Base-by-base conservation (phyloP, 1,140 invertebrate species). In the Drosophila arizonae region DNA sequence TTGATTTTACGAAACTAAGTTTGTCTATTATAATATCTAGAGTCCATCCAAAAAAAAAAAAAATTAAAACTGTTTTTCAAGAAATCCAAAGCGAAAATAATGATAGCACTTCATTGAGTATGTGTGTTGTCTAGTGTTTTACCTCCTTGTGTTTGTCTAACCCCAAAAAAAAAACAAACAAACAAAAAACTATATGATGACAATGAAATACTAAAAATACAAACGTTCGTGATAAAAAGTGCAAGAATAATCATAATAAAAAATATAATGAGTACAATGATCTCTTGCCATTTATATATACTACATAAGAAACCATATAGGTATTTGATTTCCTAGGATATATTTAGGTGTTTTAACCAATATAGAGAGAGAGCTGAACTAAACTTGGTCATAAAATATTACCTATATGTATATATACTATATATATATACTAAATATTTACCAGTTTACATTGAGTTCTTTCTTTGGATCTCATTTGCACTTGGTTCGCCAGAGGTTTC, bases 91-190 rank as follows among this genome's bases (percentile, higher is more conserved):
- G 76, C 86, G 77, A 90, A 76, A 80, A 79, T 90, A 91, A 91
- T 91, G 88, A 92, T 91, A 91, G 87, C 88, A 90, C 90, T 89
- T 84, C 87, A 90, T 92, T 90, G 91, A 91, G 91, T 90, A 82
- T 94, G 94, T 95, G 94, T 95, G 94, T 94, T 94, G 94, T 95
- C 94, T 95, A 94, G 94, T 94, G 94, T 94, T 93, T 93, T 93
- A 92, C 91, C 84, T 94, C 94, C 92, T 94, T 95, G 94, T 95
- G 94, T 94, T 93, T 94, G 94, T 94, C 94, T 94, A 91, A 94
- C 93, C 94, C 93, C 79, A 65, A 74, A 77, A 86, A 85, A 79
- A 77, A 77, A 77, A 58, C 55, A 64, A 68, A 72, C 58, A 60
- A 67, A 78, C 57, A 63, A 48, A 39, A 65, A 52, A 41, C 63